These are phyloP conservation scores for Ophion costatus DNA, from an alignment of 2,888 invertebrate genomes.

Conservation along the genomic window DNA sequence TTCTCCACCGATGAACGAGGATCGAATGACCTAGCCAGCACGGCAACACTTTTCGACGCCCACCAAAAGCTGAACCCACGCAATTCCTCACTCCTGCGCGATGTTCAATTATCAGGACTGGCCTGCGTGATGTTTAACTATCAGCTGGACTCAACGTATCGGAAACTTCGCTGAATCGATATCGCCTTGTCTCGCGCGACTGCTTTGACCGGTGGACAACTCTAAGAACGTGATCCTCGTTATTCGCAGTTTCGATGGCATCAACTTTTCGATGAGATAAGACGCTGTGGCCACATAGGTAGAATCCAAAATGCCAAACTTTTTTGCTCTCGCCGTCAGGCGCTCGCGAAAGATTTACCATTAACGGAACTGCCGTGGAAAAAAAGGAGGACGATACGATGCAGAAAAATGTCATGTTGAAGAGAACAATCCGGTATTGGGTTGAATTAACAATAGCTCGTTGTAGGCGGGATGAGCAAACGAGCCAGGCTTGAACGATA, in stretches of 20 bases:
- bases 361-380: slow-evolving; percentile 6
- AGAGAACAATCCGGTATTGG: slow-evolving; percentile 74
- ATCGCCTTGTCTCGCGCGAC: too few species aligned
- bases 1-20: slow-evolving; percentile 33
- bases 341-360: slow-evolving; percentile 1
- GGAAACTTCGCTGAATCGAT: too few species aligned
- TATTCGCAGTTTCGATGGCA: too few species aligned
- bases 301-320: neutral
- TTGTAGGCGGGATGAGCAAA: slow-evolving; percentile 54
- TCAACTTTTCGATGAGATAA: too few species aligned
- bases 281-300: neutral
- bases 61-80: slow-evolving; percentile 33
- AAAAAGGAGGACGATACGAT: slow-evolving; percentile 1
- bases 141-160: too few species aligned
- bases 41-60: neutral
- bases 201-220: too few species aligned
- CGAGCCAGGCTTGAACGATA: slow-evolving; percentile 31
- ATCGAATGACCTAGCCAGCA: slow-evolving; percentile 46
- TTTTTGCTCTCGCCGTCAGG: neutral
- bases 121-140: too few species aligned
- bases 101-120: too few species aligned
- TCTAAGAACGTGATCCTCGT: too few species aligned
- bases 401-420: slow-evolving; percentile 20
- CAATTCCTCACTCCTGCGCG: neutral
- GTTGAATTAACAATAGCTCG: slow-evolving; percentile 66